phyloP scores from a whole-genome alignment of 2,888 invertebrate genomes.

The Panorpa germanica region DNA sequence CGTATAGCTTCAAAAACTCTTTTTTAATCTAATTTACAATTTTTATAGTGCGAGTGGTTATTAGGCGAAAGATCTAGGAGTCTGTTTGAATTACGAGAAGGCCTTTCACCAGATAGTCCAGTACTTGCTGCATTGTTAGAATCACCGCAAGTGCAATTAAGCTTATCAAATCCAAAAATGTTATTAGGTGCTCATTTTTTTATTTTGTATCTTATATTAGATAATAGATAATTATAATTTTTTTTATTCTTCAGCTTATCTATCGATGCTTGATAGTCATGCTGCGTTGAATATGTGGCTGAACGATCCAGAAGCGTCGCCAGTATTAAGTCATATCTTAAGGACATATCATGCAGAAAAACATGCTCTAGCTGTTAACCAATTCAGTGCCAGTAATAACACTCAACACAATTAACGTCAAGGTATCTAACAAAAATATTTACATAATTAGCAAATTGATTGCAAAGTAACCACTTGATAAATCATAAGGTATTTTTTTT shows the following conservation, averaged over 20 bases:
- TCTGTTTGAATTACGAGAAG: constrained; percentile 33
- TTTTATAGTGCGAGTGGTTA: constrained; percentile 36
- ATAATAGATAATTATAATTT: constrained; percentile 6
- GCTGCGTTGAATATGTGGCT: constrained; percentile 40
- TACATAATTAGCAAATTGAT: no score
- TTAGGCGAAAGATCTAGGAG: constrained; percentile 33
- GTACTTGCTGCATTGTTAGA: constrained; percentile 41
- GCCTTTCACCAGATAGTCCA: constrained; percentile 36
- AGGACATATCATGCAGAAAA: constrained; percentile 43
- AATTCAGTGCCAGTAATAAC: constrained; percentile 20
- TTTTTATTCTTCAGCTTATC: constrained; percentile 30
- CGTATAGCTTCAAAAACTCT: constrained; percentile 8
- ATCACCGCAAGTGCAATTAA: constrained; percentile 43
- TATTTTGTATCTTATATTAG: constrained; percentile 1
- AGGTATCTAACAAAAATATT: no score
- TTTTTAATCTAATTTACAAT: constrained; percentile 8
- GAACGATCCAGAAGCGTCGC: constrained; percentile 45
- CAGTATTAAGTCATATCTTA: constrained; percentile 43
- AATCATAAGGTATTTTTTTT: no score
- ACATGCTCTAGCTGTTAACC: constrained; percentile 32
- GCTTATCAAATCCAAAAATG: constrained; percentile 41
- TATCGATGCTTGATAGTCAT: constrained; percentile 45
- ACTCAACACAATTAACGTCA: no score
- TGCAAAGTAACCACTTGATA: no score
- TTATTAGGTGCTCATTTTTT: constrained; percentile 29